Evolutionary conservation across 2,888 invertebrate genomes (phyloP), one percentile per base, ranked within the genome.

Genomic region (Pogonocherus hispidulus): DNA sequence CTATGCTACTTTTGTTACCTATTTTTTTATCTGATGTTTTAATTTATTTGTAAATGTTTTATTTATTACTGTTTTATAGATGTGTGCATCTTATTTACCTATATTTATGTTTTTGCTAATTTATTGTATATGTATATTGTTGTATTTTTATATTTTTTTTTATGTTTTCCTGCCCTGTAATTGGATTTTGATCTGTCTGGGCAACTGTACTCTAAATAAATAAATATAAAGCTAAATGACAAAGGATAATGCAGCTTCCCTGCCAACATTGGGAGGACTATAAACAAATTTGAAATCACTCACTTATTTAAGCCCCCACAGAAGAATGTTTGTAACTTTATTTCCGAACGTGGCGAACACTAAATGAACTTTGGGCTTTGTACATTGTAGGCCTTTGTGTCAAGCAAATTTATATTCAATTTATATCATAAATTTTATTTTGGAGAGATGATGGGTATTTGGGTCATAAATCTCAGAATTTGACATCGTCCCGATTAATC

Each of bases 381-480:
- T 51, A 14, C 63, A 64, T 63, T 63, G 66, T 59, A 59, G 67
- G 64, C 65, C 68, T 72, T 69, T 70, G 69, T 69, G 69, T 67
- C 57, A 56, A 67, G 70, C 71, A 70, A 75, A 76, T 76, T 76
- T 74, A 76, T 76, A 73, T 73, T 73, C 73, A 67, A 72, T 76
- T 74, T 71, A 55, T 63, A 47, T 56, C 75, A 70, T 76, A 73
- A 75, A 76, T 76, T 75, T 67, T 68, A 52, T 69, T 71, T 71
- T 60, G 52, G 56, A 70, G 63, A 14, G 41, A 67, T 70, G 63
- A 59, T 47, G 57, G 67, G 41, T 63, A 59, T 69, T 64, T 14
- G 51, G 49, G 55, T 56, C 51, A 66, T 66, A 66, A 66, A 68
- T 66, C 66, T 67, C 51, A 14, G 20, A 49, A 68, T 64, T 68